Evolutionary conservation across 2,888 invertebrate genomes (phyloP).

Genomic region (Timandra comae): DNA sequence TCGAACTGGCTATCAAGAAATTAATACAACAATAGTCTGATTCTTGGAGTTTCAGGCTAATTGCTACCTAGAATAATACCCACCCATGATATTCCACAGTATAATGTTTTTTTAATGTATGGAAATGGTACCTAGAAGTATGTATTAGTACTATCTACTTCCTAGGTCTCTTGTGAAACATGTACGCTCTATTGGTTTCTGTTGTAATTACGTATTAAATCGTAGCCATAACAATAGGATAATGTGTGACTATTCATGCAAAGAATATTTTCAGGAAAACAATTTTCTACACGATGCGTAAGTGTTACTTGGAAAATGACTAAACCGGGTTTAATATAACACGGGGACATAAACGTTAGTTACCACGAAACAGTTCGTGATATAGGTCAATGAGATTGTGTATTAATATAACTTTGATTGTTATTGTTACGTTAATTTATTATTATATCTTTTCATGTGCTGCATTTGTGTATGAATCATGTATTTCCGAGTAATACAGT

Average conservation of each 20-base stretch:
- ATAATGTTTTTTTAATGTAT: conserved; percentile 18
- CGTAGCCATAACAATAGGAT: not conserved
- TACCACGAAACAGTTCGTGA: conserved; percentile 3
- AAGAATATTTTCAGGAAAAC: conserved; percentile 12
- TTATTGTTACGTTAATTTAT: no score
- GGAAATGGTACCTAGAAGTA: conserved; percentile 19
- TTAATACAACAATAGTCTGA: not conserved
- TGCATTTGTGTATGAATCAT: no score
- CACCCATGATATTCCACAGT: conserved; percentile 9
- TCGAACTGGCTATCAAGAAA: no score
- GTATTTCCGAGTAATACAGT: no score
- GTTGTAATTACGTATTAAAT: conserved; percentile 6
- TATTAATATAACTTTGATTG: conserved; percentile 4
- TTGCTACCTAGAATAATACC: conserved; percentile 9
- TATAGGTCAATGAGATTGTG: conserved; percentile 8
- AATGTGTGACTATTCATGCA: no score
- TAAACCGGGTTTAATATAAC: conserved; percentile 13
- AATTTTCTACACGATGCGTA: conserved; percentile 19
- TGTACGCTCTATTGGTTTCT: conserved; percentile 18
- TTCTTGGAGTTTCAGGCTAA: conserved; percentile 14
- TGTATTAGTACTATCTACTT: conserved; percentile 6
- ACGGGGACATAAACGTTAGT: conserved; percentile 7
- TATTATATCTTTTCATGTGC: no score
- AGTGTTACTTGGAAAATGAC: conserved; percentile 19
- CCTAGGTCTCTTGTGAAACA: conserved; percentile 15